Evolutionary conservation across 2,888 invertebrate genomes (phyloP).

Genomic region (Apotomis betuletana): DNA sequence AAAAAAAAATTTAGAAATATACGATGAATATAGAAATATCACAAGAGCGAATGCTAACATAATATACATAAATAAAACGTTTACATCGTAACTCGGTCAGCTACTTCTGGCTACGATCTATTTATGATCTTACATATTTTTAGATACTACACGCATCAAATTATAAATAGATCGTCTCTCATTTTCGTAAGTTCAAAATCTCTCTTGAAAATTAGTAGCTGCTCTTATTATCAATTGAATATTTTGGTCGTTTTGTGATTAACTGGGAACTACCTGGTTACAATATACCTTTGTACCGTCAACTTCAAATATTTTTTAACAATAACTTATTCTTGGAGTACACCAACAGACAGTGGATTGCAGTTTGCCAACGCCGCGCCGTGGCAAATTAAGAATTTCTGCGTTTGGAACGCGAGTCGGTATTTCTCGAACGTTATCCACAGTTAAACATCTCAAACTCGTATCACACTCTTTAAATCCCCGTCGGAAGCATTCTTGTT

Average conservation of each 20-base stretch:
- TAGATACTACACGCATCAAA: neutral
- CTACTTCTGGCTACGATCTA: neutral
- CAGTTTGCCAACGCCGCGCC: neutral
- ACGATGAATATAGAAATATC: neutral
- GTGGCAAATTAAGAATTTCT: constrained; percentile 24
- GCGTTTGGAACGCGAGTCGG: neutral
- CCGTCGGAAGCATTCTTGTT: neutral
- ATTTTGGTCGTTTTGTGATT: no score
- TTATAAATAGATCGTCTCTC: neutral
- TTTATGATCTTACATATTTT: neutral
- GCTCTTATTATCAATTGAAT: no score
- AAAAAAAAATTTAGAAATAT: neutral
- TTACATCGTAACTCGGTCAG: neutral
- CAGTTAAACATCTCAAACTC: neutral
- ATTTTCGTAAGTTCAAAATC: neutral
- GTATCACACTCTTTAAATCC: neutral
- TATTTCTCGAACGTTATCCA: constrained; percentile 15
- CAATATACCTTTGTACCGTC: no score
- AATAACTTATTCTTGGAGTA: neutral
- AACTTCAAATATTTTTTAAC: neutral
- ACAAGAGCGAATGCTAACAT: neutral
- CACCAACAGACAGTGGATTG: neutral
- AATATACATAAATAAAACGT: neutral
- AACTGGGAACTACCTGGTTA: no score
- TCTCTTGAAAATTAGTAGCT: no score